Evolutionary conservation across 2,888 invertebrate species (phyloP).

Genomic region (Ischnura elegans): DNA sequence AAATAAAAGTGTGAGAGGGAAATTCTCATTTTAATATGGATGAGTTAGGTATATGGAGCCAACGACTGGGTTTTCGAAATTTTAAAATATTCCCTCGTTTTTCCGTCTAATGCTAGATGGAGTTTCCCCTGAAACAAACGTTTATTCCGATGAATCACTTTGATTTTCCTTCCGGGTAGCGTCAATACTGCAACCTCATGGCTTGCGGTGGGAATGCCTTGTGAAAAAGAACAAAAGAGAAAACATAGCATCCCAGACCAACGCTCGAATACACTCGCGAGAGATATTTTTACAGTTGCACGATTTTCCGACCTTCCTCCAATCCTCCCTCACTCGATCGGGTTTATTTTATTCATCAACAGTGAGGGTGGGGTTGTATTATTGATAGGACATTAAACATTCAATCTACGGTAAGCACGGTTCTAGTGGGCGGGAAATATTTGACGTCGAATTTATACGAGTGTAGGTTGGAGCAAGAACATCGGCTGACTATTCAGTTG

Average conservation of each 20-base stretch:
- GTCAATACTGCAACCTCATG: neutral
- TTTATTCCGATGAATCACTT: neutral
- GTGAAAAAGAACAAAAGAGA: neutral
- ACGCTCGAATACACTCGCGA: no score
- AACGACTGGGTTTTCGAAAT: no score
- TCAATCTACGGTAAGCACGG: neutral
- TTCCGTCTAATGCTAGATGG: no score
- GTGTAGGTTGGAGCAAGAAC: neutral
- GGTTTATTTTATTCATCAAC: neutral
- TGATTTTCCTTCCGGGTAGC: neutral
- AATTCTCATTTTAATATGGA: no score
- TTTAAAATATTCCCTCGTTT: no score
- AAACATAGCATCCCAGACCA: no score
- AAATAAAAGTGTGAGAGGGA: no score
- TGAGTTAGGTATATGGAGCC: no score
- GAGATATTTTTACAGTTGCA: neutral
- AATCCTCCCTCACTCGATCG: neutral
- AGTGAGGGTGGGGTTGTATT: neutral
- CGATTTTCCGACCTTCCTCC: neutral
- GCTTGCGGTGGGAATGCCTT: neutral
- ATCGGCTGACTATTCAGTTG: neutral
- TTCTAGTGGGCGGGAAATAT: neutral
- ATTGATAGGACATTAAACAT: slow-evolving; percentile 1
- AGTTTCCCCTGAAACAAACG: no score
- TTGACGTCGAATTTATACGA: neutral